A percentile compares a stretch with the other conserved stretches of the same genome.
These are phyloP conservation scores for Neomicropteryx cornuta DNA, from an alignment of 1,140 invertebrate genomes.

Conservation along the genomic window DNA sequence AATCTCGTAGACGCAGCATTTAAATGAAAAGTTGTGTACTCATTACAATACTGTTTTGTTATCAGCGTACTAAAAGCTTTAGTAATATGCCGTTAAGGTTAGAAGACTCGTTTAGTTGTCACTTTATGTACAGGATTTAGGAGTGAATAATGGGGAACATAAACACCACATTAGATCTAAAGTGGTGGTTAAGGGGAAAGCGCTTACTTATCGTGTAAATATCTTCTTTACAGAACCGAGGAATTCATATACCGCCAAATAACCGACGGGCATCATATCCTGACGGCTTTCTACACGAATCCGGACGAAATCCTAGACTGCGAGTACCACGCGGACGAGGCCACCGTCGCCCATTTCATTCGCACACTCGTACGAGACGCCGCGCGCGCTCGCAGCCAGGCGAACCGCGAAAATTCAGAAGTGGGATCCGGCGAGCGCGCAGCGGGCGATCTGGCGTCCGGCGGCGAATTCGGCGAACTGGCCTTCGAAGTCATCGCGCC, in stretches of 20 bases:
- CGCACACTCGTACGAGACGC: conserved; percentile 42
- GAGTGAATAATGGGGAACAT: too few relatives aligned
- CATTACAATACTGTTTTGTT: too few relatives aligned
- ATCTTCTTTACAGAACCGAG: conserved; percentile 39
- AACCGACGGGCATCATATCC: conserved; percentile 49
- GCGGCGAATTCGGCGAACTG: conserved; percentile 31
- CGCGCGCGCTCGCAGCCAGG: conserved; percentile 31
- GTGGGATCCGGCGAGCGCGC: conserved; percentile 14
- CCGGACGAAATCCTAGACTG: conserved; percentile 49
- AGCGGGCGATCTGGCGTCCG: conserved; percentile 21
- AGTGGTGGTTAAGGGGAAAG: too few relatives aligned
- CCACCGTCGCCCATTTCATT: conserved; percentile 42
- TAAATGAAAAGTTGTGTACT: too few relatives aligned
- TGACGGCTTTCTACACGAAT: conserved; percentile 55
- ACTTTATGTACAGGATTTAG: too few relatives aligned
- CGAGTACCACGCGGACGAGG: conserved; percentile 44
- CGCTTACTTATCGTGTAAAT: too few relatives aligned
- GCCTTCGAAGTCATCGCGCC: conserved; percentile 27
- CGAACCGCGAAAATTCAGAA: conserved; percentile 22
- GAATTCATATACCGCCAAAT: conserved; percentile 51
- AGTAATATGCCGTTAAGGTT: too few relatives aligned
- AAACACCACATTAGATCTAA: too few relatives aligned
- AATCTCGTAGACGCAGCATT: too few relatives aligned
- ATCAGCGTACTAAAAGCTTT: too few relatives aligned
- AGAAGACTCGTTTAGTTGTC: too few relatives aligned